phyloP scores from a whole-genome alignment of 1,140 invertebrate genomes.

The Gyrodactylus salaris region DNA sequence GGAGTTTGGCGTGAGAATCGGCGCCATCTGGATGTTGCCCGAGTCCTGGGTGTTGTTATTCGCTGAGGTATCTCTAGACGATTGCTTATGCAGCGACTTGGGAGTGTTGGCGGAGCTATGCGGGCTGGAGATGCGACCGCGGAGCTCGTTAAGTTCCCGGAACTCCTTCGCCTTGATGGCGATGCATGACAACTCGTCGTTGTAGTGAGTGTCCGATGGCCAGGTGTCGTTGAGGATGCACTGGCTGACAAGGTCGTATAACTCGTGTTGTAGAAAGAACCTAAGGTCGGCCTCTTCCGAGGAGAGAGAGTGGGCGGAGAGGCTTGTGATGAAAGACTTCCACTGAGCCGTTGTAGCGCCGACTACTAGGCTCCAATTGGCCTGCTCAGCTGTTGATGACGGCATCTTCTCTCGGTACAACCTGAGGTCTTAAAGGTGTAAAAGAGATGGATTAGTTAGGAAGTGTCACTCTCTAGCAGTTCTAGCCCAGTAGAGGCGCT shows the following conservation, averaged over 20 bases:
- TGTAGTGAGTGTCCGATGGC: background rate
- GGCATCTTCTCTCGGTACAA: background rate
- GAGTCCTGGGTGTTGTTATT: background rate
- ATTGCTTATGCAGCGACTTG: background rate
- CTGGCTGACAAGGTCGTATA: background rate
- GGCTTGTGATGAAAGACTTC: background rate
- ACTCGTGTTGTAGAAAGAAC: background rate
- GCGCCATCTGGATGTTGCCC: background rate
- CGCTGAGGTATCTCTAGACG: background rate
- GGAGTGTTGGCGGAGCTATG: background rate
- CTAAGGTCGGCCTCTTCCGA: background rate
- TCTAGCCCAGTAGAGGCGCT: no score
- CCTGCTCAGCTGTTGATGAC: background rate
- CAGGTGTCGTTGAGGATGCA: background rate
- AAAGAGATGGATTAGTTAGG: no score
- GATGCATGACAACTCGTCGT: background rate
- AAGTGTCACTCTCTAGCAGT: no score
- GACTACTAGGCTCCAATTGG: background rate
- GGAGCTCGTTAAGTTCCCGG: background rate
- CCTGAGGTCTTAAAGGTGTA: background rate
- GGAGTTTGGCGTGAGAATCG: background rate
- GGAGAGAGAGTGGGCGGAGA: background rate
- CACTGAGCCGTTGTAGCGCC: background rate
- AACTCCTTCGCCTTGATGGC: background rate
- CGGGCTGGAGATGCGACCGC: background rate